Evolutionary conservation across 2,113 vertebrate genomes (phyloP).

Genomic region (Ranitomeya variabilis): DNA sequence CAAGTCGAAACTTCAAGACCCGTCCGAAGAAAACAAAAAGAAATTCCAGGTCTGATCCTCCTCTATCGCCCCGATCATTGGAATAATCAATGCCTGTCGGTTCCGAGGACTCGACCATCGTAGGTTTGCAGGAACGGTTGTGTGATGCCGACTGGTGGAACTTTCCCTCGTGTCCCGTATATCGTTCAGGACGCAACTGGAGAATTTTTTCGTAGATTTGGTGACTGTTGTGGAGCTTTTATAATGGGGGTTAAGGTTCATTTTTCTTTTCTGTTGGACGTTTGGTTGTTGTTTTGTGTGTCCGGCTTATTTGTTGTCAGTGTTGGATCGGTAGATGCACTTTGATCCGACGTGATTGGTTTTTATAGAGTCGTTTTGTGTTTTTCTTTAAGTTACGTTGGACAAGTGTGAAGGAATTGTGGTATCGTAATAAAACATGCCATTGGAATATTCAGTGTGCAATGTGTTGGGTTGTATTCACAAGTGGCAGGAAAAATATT

Average conservation of each 20-base stretch:
- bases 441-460: too few relatives aligned
- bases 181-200: neutral
- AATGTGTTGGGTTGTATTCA: too few relatives aligned
- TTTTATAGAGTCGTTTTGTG: too few relatives aligned
- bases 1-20: neutral
- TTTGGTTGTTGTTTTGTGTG: neutral
- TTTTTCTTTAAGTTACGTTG: too few relatives aligned
- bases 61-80: neutral
- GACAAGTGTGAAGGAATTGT: neutral
- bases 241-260: neutral
- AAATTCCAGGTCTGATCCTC: constrained; percentile 25
- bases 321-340: neutral
- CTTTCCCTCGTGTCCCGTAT: neutral
- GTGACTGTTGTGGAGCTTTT: neutral
- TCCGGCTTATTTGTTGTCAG: neutral
- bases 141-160: neutral
- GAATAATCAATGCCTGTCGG: neutral
- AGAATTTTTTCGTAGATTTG: neutral
- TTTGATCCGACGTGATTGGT: neutral
- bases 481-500: too few relatives aligned
- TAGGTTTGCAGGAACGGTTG: neutral
- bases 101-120: neutral
- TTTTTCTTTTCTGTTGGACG: neutral
- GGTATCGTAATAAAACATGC: neutral
- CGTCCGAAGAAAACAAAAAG: constrained; percentile 6